These are phyloP conservation scores for Rana temporaria DNA, from an alignment of 2,113 vertebrate genomes.

Conservation along the genomic window DNA sequence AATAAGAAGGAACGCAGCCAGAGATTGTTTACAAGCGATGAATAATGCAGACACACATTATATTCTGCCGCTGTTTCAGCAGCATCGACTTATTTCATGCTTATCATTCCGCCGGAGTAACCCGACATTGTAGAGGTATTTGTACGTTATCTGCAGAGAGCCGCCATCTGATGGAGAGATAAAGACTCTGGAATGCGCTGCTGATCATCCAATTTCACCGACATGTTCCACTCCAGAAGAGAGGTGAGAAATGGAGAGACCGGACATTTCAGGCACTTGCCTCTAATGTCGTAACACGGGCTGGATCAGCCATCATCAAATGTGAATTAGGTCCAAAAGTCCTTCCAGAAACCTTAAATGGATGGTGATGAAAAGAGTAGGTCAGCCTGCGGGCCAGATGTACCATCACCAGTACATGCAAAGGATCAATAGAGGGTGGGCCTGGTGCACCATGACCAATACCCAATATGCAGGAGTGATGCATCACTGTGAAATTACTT, in stretches of 20 bases:
- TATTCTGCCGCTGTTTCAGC: conserved; percentile 46
- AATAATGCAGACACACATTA: conserved; percentile 55
- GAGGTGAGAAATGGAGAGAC: background rate
- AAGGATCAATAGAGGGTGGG: too few relatives aligned
- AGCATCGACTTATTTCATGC: conserved; percentile 22
- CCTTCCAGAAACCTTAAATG: too few relatives aligned
- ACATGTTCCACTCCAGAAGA: background rate
- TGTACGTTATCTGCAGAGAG: conserved; percentile 22
- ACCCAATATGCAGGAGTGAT: too few relatives aligned
- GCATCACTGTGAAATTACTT: too few relatives aligned
- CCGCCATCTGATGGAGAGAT: conserved; percentile 20
- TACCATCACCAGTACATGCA: too few relatives aligned
- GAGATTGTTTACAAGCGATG: conserved; percentile 53
- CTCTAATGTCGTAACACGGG: background rate
- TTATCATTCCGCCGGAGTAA: conserved; percentile 20
- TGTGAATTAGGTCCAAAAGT: too few relatives aligned
- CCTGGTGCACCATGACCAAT: too few relatives aligned
- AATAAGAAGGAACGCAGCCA: conserved; percentile 32
- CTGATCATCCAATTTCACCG: conserved; percentile 26
- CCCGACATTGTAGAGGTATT: conserved; percentile 11
- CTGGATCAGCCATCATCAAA: background rate
- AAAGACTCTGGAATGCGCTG: background rate
- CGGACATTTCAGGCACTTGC: background rate
- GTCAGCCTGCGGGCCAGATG: too few relatives aligned
- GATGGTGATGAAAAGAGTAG: too few relatives aligned